phyloP scores from a whole-genome alignment of 2,113 vertebrate genomes.

The Ascaphus truei region DNA sequence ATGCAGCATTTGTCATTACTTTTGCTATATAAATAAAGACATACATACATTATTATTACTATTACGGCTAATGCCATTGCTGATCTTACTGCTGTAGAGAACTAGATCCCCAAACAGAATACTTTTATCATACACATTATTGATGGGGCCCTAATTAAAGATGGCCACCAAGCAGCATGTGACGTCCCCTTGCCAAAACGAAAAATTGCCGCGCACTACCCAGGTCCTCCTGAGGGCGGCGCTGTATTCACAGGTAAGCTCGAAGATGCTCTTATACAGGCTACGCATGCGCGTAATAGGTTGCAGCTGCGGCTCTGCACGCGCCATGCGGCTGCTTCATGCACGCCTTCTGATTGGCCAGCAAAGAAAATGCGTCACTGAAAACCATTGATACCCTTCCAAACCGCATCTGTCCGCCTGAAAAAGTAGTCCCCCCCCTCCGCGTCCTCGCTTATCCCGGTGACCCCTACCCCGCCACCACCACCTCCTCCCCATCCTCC shows the following conservation, averaged over 20 bases:
- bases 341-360: slow-evolving; percentile 7
- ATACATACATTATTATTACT: no score
- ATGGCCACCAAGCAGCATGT: neutral
- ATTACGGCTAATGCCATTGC: no score
- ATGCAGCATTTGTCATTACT: no score
- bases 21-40: no score
- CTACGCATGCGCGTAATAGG: neutral
- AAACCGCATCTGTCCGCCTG: neutral
- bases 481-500: no score
- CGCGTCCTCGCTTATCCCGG: no score
- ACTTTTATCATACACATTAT: no score
- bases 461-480: no score
- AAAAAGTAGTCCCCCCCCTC: neutral
- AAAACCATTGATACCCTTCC: neutral
- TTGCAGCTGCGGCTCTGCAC: no score
- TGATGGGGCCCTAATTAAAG: no score
- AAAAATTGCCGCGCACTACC: neutral
- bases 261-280: neutral
- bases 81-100: no score
- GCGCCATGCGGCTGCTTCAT: neutral
- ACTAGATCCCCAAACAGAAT: no score
- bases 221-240: neutral
- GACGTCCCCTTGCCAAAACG: neutral
- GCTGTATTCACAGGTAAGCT: neutral
- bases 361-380: slow-evolving; percentile 9